Evolutionary conservation across 2,888 invertebrate genomes (phyloP), one percentile per base, ranked within the genome.

Genomic region (Drosophila prostipennis): DNA sequence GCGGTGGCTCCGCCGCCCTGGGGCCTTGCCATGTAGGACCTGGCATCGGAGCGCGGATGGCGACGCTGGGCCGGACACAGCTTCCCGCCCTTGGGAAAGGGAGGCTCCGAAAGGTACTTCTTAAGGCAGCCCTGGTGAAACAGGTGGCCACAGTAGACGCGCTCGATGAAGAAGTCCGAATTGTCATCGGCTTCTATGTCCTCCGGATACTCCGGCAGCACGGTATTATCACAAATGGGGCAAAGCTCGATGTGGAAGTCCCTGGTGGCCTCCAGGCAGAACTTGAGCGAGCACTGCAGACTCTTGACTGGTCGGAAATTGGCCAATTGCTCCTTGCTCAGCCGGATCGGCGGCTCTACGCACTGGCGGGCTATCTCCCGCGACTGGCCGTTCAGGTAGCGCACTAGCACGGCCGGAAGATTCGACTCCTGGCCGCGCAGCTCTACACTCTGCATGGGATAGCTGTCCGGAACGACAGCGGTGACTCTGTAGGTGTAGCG

Each of bases 141-240:
- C 8, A 96, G 89, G 91, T 96, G 96, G 0, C 95, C 95, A 89
- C 96, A 96, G 80, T 95, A 96, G 0, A 96, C 93, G 73, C 95
- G 93, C 88, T 96, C 96, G 26, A 95, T 93, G 82, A 94, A 94
- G 60, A 92, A 91, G 67, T 94, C 93, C 11, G 93, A 93, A 71
- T 92, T 92, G 74, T 94, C 94, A 86, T 95, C 94, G n/a, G 88
- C 90, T 70, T 93, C 92, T 14, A 93, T 89, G 43, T 93, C 93
- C 52, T 92, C 86, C 29, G 94, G 93, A 70, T 94, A 90, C 14
- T 78, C 59, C n/a, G 95, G 95, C 74, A 96, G 93, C 72, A 95
- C 95, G 56, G 89, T 87, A 59, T 92, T 91, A 65, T 93, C 93
- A 90, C 96, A 96, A 71, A 94, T 91, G 32, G 95, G 94, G 85